Evolutionary conservation across 2,113 vertebrate genomes (phyloP).

Genomic region (Alouatta palliata): DNA sequence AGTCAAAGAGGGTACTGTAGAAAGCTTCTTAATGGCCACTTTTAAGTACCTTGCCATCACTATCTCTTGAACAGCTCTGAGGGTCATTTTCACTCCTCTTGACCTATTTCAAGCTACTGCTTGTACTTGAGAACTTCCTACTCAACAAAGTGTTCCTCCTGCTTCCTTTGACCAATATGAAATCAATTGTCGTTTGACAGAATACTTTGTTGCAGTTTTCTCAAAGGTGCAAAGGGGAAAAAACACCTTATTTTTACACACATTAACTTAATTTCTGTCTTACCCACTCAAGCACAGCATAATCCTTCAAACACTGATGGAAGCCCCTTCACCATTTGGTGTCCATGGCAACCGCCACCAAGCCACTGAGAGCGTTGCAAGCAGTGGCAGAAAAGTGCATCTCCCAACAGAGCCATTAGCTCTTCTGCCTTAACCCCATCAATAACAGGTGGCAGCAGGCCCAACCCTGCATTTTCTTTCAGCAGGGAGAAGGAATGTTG

Average conservation of each 20-base stretch:
- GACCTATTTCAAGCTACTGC: conserved; percentile 60
- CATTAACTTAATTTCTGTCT: conserved; percentile 85
- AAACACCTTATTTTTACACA: conserved; percentile 75
- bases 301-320: conserved; percentile 80
- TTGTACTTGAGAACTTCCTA: conserved; percentile 50
- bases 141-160: conserved; percentile 48
- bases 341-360: conserved; percentile 81
- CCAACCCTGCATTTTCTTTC: conserved; percentile 24
- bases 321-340: conserved; percentile 81
- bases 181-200: conserved; percentile 64
- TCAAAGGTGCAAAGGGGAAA: conserved; percentile 67
- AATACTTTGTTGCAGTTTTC: conserved; percentile 71
- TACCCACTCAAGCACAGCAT: conserved; percentile 77
- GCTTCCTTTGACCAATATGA: conserved; percentile 67
- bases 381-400: conserved; percentile 75
- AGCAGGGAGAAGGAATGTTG: not conserved
- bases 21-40: conserved; percentile 18
- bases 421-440: not conserved
- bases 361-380: conserved; percentile 71
- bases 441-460: conserved; percentile 22
- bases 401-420: conserved; percentile 54
- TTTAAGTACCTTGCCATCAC: conserved; percentile 27
- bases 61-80: conserved; percentile 54
- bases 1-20: not conserved
- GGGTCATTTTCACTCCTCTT: conserved; percentile 63